phyloP scores from a whole-genome alignment of 2,113 vertebrate species.

The Cephalophus harveyi region DNA sequence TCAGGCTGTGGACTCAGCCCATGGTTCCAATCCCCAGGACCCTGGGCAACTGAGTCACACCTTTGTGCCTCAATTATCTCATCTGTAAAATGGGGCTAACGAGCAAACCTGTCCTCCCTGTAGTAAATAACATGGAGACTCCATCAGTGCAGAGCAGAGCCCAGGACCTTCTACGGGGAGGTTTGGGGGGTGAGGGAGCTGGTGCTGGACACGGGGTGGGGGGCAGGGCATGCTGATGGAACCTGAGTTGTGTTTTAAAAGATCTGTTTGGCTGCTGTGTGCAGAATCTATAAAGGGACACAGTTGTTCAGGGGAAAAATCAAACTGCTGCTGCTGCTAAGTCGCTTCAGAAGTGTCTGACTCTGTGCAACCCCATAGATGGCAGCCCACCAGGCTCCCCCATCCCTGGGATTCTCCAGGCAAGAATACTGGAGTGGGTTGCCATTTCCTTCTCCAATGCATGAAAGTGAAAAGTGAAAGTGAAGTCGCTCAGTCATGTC shows the following conservation, averaged over 20 bases:
- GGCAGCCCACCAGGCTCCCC: too few relatives aligned
- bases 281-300: background rate
- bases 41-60: background rate
- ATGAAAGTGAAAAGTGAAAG: too few relatives aligned
- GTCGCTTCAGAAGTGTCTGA: too few relatives aligned
- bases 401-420: too few relatives aligned
- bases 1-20: background rate
- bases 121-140: background rate
- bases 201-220: background rate
- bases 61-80: background rate
- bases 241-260: background rate
- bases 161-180: background rate
- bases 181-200: background rate
- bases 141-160: background rate
- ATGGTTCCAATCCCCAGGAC: background rate
- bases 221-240: accelerated
- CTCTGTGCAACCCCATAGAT: accelerated
- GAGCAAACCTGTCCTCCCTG: background rate
- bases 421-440: too few relatives aligned
- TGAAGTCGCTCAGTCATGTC: too few relatives aligned
- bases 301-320: background rate
- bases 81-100: background rate
- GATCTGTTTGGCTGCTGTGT: background rate
- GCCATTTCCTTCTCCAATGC: too few relatives aligned
- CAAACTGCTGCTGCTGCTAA: background rate